These are phyloP conservation scores for Lateolabrax maculatus DNA, from an alignment of 2,797 vertebrate genomes.

Conservation along the genomic window DNA sequence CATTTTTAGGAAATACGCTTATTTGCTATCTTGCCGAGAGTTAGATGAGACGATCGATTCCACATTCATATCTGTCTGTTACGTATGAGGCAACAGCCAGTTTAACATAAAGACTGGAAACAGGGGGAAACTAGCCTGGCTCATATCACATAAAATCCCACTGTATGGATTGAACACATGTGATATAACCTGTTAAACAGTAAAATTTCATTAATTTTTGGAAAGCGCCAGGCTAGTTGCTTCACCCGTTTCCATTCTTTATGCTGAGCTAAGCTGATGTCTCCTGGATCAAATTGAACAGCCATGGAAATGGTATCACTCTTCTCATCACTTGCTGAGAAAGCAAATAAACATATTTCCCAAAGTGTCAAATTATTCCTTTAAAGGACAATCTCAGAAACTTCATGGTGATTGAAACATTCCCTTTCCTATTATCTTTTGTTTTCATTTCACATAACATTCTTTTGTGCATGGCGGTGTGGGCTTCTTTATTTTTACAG, in stretches of 20 bases:
- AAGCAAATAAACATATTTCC: background rate
- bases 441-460: background rate
- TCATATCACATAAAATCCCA: background rate
- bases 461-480: constrained; percentile 32
- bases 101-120: background rate
- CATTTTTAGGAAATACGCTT: constrained; percentile 11
- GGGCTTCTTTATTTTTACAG: constrained; percentile 37
- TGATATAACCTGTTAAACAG: background rate
- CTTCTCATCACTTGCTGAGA: background rate
- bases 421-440: background rate
- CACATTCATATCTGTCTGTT: background rate
- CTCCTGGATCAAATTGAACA: background rate
- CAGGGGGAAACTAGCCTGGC: background rate
- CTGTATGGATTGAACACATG: background rate
- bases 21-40: background rate
- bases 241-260: background rate
- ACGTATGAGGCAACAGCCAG: background rate
- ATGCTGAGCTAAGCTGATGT: constrained; percentile 8
- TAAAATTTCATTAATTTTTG: background rate
- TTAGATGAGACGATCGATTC: background rate
- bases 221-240: background rate
- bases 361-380: background rate
- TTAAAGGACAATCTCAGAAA: constrained; percentile 18
- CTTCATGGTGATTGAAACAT: background rate
- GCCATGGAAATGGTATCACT: background rate